Evolutionary conservation across 2,888 invertebrate genomes (phyloP), one percentile per base, ranked within the genome.

Genomic region (Drosophila koepferae): DNA sequence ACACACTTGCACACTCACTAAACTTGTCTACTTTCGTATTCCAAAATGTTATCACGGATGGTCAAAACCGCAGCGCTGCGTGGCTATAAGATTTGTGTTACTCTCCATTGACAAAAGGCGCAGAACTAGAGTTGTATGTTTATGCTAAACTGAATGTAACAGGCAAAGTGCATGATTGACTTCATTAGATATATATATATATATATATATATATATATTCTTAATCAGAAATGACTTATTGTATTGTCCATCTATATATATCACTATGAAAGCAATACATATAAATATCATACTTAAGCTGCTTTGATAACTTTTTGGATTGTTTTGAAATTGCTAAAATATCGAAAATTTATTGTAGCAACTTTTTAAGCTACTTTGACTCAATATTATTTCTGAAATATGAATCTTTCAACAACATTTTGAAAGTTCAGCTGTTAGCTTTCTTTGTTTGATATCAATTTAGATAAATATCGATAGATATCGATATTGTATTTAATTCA

Each of bases 21-120:
- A 86, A 84, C 85, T 84, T 84, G 88, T 79, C 84, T 85, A 84
- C 90, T 84, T 84, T 89, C 88, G 85, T 85, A 90, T 90, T 86
- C 63, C 43, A 77, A 80, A 88, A 80, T 88, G 84, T 90, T 90
- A 85, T 90, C 89, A 90, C 67, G 80, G 63, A 63, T 74, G 77
- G 69, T 65, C 72, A 63, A 73, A 79, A 78, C 78, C 78, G 78
- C 78, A 81, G 60, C 54, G 44, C 65, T 60, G 40, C 67, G 58
- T 80, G 76, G 60, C 55, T 41, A 56, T 49, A 55, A 55, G 60
- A 59, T 38, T 67, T 69, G 66, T 65, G 41, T 63, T 51, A 14
- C 34, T 34, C 14, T 12, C 7, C 51, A 51, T 51, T 51, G 51
- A 36, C 51, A 51, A 51, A 31, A 20, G 18, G 7, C n/a, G 51